Percentiles rank a stretch among this genome's conserved stretches.
phyloP scores from a whole-genome alignment of 2,797 vertebrate species.

The Etheostoma nigrum region DNA sequence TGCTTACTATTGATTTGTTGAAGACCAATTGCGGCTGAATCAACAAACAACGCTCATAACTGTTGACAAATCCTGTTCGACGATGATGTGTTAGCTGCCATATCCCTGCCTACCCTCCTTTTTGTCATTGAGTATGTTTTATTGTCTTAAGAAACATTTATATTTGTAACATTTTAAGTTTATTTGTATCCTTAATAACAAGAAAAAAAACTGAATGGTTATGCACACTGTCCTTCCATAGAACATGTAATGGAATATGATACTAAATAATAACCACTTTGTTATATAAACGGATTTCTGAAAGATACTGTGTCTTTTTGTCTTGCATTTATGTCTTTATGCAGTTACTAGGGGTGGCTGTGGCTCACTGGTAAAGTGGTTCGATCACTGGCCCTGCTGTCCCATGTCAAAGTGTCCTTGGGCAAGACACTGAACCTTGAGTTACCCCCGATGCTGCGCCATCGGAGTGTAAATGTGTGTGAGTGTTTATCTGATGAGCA shows the following conservation, averaged over 20 bases:
- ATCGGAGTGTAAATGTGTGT: too few relatives aligned
- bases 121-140: constrained; percentile 72
- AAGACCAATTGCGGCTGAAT: constrained; percentile 62
- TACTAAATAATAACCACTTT: constrained; percentile 86
- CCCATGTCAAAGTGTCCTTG: too few relatives aligned
- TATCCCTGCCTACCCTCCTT: constrained; percentile 80
- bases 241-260: constrained; percentile 79
- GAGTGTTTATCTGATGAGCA: too few relatives aligned
- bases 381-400: too few relatives aligned
- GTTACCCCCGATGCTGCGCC: too few relatives aligned
- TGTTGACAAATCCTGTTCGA: constrained; percentile 69
- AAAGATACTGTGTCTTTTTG: constrained; percentile 53
- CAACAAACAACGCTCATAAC: constrained; percentile 62
- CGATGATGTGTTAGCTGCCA: constrained; percentile 65
- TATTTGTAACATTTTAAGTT: constrained; percentile 86
- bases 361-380: too few relatives aligned
- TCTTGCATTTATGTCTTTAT: constrained; percentile 36
- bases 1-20: constrained; percentile 67
- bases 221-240: constrained; percentile 79
- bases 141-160: constrained; percentile 85
- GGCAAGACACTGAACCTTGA: too few relatives aligned
- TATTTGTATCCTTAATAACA: constrained; percentile 81
- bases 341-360: not conserved
- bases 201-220: constrained; percentile 69
- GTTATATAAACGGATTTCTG: constrained; percentile 82